Evolutionary conservation across 2,797 vertebrate species (phyloP).

Genomic region (Enteromius fasciolatus): DNA sequence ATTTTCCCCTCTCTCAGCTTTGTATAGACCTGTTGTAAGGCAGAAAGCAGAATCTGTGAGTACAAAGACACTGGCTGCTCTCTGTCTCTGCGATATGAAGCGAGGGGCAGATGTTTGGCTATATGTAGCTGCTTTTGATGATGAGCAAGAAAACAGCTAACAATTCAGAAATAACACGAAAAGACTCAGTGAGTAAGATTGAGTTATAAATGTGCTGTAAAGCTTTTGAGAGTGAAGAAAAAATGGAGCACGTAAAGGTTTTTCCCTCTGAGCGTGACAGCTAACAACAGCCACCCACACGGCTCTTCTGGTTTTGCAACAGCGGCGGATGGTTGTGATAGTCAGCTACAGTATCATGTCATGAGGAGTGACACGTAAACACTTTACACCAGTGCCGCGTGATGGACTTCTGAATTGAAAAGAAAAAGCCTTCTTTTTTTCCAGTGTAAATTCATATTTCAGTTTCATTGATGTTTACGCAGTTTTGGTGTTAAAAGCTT

Average conservation of each 20-base stretch:
- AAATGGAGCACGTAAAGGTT: background rate
- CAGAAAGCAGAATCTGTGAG: constrained; percentile 37
- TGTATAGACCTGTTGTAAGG: constrained; percentile 24
- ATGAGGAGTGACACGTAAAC: background rate
- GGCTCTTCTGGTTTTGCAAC: constrained; percentile 7
- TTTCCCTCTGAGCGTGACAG: constrained; percentile 1
- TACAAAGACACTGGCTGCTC: constrained; percentile 10
- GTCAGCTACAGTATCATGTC: background rate
- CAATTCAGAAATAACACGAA: constrained; percentile 8
- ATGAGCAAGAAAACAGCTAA: constrained; percentile 37
- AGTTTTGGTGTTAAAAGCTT: background rate
- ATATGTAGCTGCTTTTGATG: constrained; percentile 19
- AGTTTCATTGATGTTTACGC: background rate
- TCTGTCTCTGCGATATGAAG: background rate
- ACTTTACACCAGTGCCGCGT: constrained; percentile 6
- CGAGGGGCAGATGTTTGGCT: constrained; percentile 27
- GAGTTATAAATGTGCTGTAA: constrained; percentile 24
- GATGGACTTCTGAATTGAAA: constrained; percentile 2
- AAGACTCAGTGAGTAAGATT: constrained; percentile 9
- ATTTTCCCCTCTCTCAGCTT: constrained; percentile 16
- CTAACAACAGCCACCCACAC: constrained; percentile 32
- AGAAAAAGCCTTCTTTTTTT: background rate
- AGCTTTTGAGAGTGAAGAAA: background rate
- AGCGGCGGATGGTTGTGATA: background rate
- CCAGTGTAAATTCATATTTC: background rate